These are phyloP conservation scores for Lasioglossum albipes DNA, from an alignment of 1,140 invertebrate species.

Conservation along the genomic window DNA sequence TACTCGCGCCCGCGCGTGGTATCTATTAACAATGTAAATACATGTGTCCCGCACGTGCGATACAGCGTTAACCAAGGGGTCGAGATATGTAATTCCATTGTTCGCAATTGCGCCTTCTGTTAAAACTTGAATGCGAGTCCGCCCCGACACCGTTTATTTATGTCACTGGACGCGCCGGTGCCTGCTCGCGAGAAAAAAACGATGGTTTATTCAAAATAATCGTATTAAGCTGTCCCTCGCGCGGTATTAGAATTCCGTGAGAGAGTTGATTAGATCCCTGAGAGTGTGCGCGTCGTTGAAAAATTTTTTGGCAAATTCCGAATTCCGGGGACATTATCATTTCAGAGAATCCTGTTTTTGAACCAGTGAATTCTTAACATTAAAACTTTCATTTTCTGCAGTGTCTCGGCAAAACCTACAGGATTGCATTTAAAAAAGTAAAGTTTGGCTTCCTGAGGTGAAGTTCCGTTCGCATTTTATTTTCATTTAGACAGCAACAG, in stretches of 20 bases:
- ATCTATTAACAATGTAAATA: constrained; percentile 67
- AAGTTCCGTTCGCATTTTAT: too few species aligned
- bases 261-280: too few species aligned
- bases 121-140: constrained; percentile 58
- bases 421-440: too few species aligned
- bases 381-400: too few species aligned
- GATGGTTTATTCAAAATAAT: constrained; percentile 52
- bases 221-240: neutral
- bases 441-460: too few species aligned
- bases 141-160: constrained; percentile 39
- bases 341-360: too few species aligned
- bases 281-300: too few species aligned
- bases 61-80: constrained; percentile 45
- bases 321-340: too few species aligned
- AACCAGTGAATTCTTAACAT: too few species aligned
- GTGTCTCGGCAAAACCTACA: too few species aligned
- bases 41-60: constrained; percentile 53
- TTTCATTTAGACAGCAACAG: too few species aligned
- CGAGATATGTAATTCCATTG: constrained; percentile 66
- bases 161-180: constrained; percentile 29
- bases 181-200: neutral
- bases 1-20: neutral
- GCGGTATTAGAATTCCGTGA: neutral
- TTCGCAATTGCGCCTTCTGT: constrained; percentile 62
- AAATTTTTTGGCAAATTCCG: neutral